A percentile compares a stretch with the other conserved stretches of the same genome.
Conservation (phyloP, 2,113 vertebrate genomes). For the Sclerurus mexicanus region DNA sequence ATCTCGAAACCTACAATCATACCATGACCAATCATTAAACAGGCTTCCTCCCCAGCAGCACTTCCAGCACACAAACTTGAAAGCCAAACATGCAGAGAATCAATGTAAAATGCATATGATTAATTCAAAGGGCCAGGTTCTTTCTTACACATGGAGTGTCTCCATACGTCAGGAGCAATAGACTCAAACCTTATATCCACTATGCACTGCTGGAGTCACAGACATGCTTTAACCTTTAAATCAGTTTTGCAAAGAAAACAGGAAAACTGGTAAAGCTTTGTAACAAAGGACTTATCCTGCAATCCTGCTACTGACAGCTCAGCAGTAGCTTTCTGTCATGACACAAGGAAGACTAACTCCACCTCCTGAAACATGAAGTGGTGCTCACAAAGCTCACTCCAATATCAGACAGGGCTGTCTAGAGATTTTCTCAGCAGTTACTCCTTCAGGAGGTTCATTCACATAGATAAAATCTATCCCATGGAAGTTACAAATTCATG, state of each 20-base stretch:
- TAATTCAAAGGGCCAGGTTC: not conserved
- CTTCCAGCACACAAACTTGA: not conserved
- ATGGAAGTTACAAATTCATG: not conserved
- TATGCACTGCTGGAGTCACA: not conserved
- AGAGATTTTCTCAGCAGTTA: not conserved
- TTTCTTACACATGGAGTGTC: not conserved
- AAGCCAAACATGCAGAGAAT: not conserved
- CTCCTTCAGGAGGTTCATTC: not conserved
- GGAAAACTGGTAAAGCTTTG: not conserved
- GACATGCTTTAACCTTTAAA: not conserved
- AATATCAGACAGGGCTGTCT: not conserved
- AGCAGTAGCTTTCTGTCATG: not conserved
- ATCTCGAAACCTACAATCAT: not conserved
- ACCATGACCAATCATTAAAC: not conserved
- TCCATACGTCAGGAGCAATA: not conserved
- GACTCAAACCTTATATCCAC: not conserved
- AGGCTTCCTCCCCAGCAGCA: not conserved
- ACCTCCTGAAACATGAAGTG: not conserved
- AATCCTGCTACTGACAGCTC: not conserved
- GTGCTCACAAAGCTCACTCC: not conserved
- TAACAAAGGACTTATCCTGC: not conserved
- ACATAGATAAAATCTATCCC: not conserved
- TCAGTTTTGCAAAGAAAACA: not conserved
- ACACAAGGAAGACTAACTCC: not conserved
- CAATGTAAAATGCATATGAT: not conserved